These are phyloP conservation scores for Grus americana DNA, from an alignment of 2,113 vertebrate genomes.

Conservation along the genomic window DNA sequence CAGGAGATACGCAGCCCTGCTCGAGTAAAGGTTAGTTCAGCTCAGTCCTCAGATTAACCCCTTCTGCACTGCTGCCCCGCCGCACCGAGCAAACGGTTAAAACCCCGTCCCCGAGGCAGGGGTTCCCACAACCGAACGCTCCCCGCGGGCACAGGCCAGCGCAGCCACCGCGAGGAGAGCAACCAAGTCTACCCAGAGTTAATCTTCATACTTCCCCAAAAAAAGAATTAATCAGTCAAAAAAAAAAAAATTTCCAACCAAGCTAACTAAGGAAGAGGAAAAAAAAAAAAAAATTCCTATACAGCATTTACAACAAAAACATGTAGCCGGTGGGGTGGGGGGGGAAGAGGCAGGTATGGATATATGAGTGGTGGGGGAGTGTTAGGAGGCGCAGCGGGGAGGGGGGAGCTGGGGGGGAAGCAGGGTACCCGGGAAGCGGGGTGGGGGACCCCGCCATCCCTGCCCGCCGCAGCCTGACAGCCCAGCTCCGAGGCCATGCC, in stretches of 20 bases:
- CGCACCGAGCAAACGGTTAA: conserved; percentile 35
- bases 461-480: background rate
- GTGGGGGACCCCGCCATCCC: background rate
- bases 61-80: conserved; percentile 71
- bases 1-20: conserved; percentile 85
- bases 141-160: background rate
- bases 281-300: conserved; percentile 70
- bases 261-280: conserved; percentile 59
- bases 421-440: background rate
- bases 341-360: conserved; percentile 51
- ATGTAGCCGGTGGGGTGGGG: conserved; percentile 44
- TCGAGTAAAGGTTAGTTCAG: conserved; percentile 64
- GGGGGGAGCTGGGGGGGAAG: background rate
- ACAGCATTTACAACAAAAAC: conserved; percentile 84
- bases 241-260: conserved; percentile 37
- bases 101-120: background rate
- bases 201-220: conserved; percentile 64
- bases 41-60: conserved; percentile 76
- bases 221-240: conserved; percentile 26
- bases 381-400: background rate
- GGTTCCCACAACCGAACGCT: background rate
- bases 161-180: background rate
- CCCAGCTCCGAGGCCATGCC: background rate
- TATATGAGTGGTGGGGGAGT: conserved; percentile 67
- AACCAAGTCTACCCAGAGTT: conserved; percentile 31